Evolutionary conservation across 2,797 vertebrate genomes (phyloP), one percentile per base, ranked within the genome.

Genomic region (Carapus acus): DNA sequence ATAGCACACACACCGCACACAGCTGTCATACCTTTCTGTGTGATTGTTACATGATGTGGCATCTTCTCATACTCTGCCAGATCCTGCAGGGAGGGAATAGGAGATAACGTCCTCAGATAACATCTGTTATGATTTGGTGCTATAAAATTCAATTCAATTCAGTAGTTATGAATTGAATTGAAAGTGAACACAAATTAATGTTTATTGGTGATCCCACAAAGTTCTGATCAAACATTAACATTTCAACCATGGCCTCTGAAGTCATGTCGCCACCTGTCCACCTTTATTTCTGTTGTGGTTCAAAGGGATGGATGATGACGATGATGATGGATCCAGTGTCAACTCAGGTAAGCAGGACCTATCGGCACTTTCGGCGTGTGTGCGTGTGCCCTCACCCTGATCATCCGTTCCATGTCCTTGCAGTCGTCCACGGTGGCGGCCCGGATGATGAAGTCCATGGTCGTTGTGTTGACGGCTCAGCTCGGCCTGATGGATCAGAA

Each of bases 321-420:
- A n/a, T n/a, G n/a, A n/a, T n/a, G n/a, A n/a, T n/a, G n/a, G n/a
- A n/a, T n/a, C n/a, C n/a, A n/a, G n/a, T n/a, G n/a, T n/a, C n/a
- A n/a, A n/a, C n/a, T n/a, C n/a, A n/a, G n/a, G n/a, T n/a, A n/a
- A n/a, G n/a, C n/a, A n/a, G n/a, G n/a, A n/a, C n/a, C n/a, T n/a
- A n/a, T n/a, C n/a, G n/a, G n/a, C n/a, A n/a, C n/a, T 9, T 27
- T 27, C 24, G 24, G 22, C 31, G 36, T 16, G 36, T 15, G 31
- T 13, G 37, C 43, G 54, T 62, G 56, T 29, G 13, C 15, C 19
- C 82, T 84, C 73, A 89, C 86, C 83, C 49, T 7, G 39, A 86
- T 78, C 87, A 90, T 89, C 41, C 86, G 75, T 53, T 74, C 69
- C 37, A 89, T 79, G 66, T 89, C 87, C 75, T 86, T 87, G 76